A percentile compares a stretch with the other conserved stretches of the same genome.
phyloP scores from a whole-genome alignment of 2,797 vertebrate species.

The Lagodon rhomboides region DNA sequence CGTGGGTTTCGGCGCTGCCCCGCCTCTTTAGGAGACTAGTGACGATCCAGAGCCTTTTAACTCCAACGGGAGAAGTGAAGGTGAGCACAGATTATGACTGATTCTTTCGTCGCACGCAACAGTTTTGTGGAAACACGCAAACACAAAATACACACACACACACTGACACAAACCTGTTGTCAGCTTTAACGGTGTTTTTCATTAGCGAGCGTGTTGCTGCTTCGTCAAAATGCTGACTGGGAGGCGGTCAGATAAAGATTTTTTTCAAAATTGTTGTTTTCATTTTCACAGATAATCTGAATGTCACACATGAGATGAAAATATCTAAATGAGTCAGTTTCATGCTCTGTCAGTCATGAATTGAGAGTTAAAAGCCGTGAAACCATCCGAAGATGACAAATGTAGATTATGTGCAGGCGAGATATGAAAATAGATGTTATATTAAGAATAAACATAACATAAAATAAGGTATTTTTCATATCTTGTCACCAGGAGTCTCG shows the following conservation, averaged over 20 bases:
- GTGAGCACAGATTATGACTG: too few relatives aligned
- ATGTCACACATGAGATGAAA: not conserved
- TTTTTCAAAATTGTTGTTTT: not conserved
- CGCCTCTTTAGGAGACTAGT: too few relatives aligned
- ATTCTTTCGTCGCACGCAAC: too few relatives aligned
- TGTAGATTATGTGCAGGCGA: not conserved
- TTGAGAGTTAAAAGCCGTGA: not conserved
- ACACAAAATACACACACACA: too few relatives aligned
- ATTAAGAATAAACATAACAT: not conserved
- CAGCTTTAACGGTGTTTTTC: too few relatives aligned
- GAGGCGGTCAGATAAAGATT: not conserved
- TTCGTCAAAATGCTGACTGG: not conserved
- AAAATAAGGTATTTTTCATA: not conserved
- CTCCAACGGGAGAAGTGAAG: too few relatives aligned
- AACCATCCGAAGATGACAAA: too few relatives aligned
- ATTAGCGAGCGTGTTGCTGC: not conserved
- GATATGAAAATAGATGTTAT: not conserved
- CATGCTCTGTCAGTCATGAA: not conserved
- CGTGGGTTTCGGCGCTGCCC: too few relatives aligned
- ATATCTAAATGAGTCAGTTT: not conserved
- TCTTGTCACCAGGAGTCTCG: not conserved
- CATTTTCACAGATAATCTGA: not conserved
- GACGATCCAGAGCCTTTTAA: too few relatives aligned
- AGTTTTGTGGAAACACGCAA: too few relatives aligned
- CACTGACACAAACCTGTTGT: too few relatives aligned